Evolutionary conservation across 2,888 invertebrate genomes (phyloP), one percentile per base, ranked within the genome.

Genomic region (Timandra comae): DNA sequence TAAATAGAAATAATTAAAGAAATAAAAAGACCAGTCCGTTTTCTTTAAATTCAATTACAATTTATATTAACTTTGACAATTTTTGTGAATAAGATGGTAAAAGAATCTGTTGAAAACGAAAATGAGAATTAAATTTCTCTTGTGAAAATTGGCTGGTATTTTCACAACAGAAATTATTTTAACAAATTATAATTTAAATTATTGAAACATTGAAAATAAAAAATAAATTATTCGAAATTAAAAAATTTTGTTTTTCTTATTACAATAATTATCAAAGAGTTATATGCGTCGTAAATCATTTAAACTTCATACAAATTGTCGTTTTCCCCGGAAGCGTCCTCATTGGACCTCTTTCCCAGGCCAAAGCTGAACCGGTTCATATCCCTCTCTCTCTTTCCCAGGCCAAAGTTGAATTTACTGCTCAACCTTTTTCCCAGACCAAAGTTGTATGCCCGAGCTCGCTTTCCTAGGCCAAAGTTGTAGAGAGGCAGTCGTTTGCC

Each of bases 311-410:
- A 49, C 48, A 70, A 73, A 46, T 63, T 68, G 32, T 75, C 74
- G 45, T 52, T 59, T 25, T 73, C 70, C 16, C 76, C 77, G n/a
- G 56, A 45, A 21, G 62, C 52, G 16, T 40, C 38, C 7, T 78
- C 74, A 12, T 53, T 65, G 1, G 82, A 79, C 29, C 88, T 65
- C 48, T 89, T 88, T 3, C 89, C 89, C 1, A 89, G 68, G 5
- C 89, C 88, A 46, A 89, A 89, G 33, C 77, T 85, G 63, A 88
- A 89, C 21, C 86, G 75, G 38, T 80, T 76, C 50, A 81, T 56
- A 45, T 86, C 76, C 27, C 82, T 57, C 65, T 88, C 79, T 46
- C 89, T 73, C 50, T 88, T 87, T 8, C 90, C 88, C 10, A 88
- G 66, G 10, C 88, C 87, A 56, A 88, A 86, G 64, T 88, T 86